Base-by-base conservation (phyloP, 2,113 vertebrate genomes). In the Toxotes chatareus region DNA sequence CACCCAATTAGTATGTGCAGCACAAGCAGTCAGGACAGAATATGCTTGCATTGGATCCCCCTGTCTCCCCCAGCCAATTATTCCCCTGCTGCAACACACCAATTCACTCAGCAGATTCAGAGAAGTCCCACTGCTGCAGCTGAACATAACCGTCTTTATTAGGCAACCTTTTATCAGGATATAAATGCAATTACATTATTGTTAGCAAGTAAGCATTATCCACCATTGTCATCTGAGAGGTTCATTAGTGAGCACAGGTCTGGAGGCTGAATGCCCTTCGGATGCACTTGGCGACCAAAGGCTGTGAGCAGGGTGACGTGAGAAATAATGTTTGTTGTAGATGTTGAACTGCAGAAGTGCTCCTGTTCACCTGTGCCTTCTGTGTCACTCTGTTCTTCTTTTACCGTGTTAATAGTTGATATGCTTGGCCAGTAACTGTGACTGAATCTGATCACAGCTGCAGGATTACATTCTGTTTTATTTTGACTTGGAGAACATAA, bases 1-100 rank as follows among this genome's bases (percentile, higher is more conserved):
- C 59, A 19, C 40, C 91, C 91, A 93, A 93, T 93, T 93, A 93
- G 93, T 88, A 85, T 91, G 89, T 85, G 88, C 84, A 82, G 87
- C 89, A 91, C 85, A 80, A 69, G 86, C 86, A 67, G 78, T 44
- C 56, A 23, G 75, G 83, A 79, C 84, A 79, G 67, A 89, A 82
- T 65, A 73, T 36, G 80, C 87, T 70, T 51, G 60, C 86, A 64
- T 19, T 57, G 82, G 88, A 82, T 86, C 86, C 75, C 86, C 91
- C 74, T 4, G 76, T 81, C 85, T 88, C 88, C 89, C 87, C 76
- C 56, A 84, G 83, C 90, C 89, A 93, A 92, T 93, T 93, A 93
- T 88, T 82, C 80, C 80, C 79, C 40, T 79, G 66, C 79, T 85
- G 83, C 82, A 87, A 76, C 80, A 77, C 77, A 51, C 79, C 0